Base-by-base conservation (phyloP, 2,888 invertebrate genomes). In the Pterostichus niger region DNA sequence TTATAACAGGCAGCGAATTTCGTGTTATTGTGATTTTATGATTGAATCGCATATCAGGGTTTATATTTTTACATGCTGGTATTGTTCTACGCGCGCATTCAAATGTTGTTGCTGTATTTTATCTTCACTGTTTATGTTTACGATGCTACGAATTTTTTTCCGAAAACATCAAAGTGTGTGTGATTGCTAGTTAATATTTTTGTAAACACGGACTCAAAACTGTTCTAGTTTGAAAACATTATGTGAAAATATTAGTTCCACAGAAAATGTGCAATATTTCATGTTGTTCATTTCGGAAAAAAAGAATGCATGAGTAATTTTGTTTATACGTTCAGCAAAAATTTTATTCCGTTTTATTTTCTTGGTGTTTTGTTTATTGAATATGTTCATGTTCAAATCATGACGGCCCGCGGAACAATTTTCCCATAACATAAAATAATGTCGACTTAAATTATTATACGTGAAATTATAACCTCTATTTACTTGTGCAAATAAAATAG, bases 131-230 rank as follows among this genome's bases (percentile, higher is more conserved):
- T 71, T 71, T 71, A 71, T 71, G 68, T 71, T 71, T 71, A 46
- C 68, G 68, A 71, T 71, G 68, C 68, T 71, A 71, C 44, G 68
- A 71, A 56, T 46, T 71, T 71, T 71, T 71, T 71, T 71, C 40
- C 46, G 46, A 44, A 71, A 71, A 46, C 44, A 71, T 6, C 44
- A 44, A 71, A 71, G 68, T 71, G 46, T 44, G 44, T 71, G 68
- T 71, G 68, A 71, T 71, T 71, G 68, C 68, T 71, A 71, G 40
- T 71, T 71, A 71, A 71, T 71, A 71, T 71, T 71, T 56, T 71
- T 71, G 68, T 71, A 71, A 71, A 71, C 68, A 71, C 17, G 68
- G 44, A 71, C 68, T 71, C 68, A 40, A 40, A 64, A 71, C 44
- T 44, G 40, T 40, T 44, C 46, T 71, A 71, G 68, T 71, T 71